Conservation (phyloP, 2,888 invertebrate species). For the Heterodera filipjevi region DNA sequence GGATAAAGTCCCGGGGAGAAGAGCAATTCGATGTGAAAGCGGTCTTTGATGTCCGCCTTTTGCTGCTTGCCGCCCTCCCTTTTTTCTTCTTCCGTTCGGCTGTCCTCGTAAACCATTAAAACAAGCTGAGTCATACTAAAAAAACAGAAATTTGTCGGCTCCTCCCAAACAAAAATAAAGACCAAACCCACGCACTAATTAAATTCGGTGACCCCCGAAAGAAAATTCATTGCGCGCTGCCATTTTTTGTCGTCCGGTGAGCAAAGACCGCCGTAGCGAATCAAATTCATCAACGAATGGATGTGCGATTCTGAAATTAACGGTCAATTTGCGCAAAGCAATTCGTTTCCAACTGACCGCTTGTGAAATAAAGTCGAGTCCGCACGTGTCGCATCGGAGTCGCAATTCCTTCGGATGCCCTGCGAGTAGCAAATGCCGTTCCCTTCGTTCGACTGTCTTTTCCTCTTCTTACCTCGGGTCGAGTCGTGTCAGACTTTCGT, state of each 20-base stretch:
- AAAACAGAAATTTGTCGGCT: too few species aligned
- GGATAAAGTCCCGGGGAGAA: conserved; percentile 85
- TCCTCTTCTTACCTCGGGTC: conserved; percentile 76
- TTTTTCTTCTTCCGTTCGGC: conserved; percentile 76
- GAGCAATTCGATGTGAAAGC: conserved; percentile 97
- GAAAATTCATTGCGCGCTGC: conserved; percentile 96
- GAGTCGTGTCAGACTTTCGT: conserved; percentile 90
- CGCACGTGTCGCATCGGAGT: conserved; percentile 96
- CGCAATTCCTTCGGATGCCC: conserved; percentile 79
- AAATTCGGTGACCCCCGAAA: conserved; percentile 93
- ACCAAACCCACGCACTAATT: conserved; percentile 74
- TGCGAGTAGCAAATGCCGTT: conserved; percentile 31
- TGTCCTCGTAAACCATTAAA: conserved; percentile 99
- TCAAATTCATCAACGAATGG: conserved; percentile 91
- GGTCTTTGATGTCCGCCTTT: conserved; percentile 56
- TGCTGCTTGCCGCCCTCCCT: conserved; percentile 68
- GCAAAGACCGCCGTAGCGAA: conserved; percentile 70
- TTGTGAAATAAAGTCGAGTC: conserved; percentile 97
- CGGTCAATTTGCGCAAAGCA: not conserved
- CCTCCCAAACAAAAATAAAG: too few species aligned
- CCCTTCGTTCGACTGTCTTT: not conserved
- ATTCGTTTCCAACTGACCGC: conserved; percentile 66
- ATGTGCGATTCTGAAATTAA: conserved; percentile 83
- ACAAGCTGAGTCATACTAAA: conserved; percentile 91
- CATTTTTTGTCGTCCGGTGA: conserved; percentile 87